phyloP scores from a whole-genome alignment of 2,888 invertebrate species.

The Brassicogethes aeneus region DNA sequence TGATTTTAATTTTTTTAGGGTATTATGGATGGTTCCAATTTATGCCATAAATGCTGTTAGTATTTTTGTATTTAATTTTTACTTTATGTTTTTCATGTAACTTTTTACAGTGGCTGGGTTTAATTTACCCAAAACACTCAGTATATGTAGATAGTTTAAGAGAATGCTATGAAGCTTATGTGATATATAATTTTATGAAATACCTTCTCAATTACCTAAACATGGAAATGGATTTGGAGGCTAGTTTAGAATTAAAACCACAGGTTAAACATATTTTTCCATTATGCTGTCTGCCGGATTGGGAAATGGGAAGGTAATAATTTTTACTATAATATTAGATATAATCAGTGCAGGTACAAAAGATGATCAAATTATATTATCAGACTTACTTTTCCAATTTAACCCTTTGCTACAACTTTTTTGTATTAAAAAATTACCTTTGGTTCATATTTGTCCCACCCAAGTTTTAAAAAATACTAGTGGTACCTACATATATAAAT shows the following conservation, averaged over 20 bases:
- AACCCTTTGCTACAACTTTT: too few relatives aligned
- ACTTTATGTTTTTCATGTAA: too few relatives aligned
- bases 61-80: constrained; percentile 27
- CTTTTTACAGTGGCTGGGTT: constrained; percentile 71
- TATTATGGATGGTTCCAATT: constrained; percentile 97
- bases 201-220: constrained; percentile 86
- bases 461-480: too few relatives aligned
- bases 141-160: constrained; percentile 89
- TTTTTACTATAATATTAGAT: constrained; percentile 5
- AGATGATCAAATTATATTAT: not conserved
- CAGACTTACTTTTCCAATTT: too few relatives aligned
- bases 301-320: constrained; percentile 85
- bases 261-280: constrained; percentile 88
- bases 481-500: too few relatives aligned
- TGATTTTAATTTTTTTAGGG: constrained; percentile 49
- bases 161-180: constrained; percentile 97
- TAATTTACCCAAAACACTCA: constrained; percentile 77
- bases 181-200: constrained; percentile 96
- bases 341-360: not conserved
- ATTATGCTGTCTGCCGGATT: constrained; percentile 81
- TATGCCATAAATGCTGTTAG: constrained; percentile 90
- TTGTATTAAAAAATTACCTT: too few relatives aligned
- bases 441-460: too few relatives aligned
- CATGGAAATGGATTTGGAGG: constrained; percentile 78
- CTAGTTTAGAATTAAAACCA: constrained; percentile 68